Evolutionary conservation across 2,797 vertebrate genomes (phyloP).

Genomic region (Harpagifer antarcticus): DNA sequence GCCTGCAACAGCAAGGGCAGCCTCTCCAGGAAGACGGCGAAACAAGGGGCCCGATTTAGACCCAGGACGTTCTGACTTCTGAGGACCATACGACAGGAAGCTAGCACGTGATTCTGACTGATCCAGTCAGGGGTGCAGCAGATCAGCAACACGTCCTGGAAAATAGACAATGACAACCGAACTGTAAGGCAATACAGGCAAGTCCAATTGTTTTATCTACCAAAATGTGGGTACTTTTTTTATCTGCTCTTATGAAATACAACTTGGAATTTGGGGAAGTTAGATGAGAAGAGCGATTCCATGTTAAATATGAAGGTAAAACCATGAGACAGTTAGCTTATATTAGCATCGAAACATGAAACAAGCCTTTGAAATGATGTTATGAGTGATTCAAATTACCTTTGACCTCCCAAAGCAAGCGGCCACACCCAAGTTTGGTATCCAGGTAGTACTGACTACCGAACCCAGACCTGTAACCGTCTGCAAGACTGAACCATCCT

Average conservation of each 20-base stretch:
- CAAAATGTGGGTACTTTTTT: too few species aligned
- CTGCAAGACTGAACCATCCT: conserved; percentile 88
- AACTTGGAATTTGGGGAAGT: neutral
- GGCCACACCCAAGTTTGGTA: conserved; percentile 84
- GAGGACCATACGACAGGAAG: conserved; percentile 85
- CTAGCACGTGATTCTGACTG: conserved; percentile 84
- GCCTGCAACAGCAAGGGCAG: conserved; percentile 85
- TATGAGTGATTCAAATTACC: conserved; percentile 66
- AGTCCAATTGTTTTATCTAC: neutral
- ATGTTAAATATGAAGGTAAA: neutral
- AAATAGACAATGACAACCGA: conserved; percentile 8
- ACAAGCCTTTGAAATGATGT: neutral
- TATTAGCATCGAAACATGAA: neutral
- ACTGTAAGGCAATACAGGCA: neutral
- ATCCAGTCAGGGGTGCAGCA: conserved; percentile 88
- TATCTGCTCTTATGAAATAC: too few species aligned
- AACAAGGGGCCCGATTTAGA: conserved; percentile 85
- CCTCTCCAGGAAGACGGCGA: conserved; percentile 87
- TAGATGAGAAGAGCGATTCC: neutral
- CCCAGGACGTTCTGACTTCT: conserved; percentile 86
- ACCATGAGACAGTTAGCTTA: neutral
- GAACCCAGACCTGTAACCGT: conserved; percentile 87
- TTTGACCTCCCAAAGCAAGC: conserved; percentile 88
- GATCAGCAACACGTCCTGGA: conserved; percentile 86
- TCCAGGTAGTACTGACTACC: conserved; percentile 85